Percentiles rank a stretch among this genome's conserved stretches.
phyloP scores from a whole-genome alignment of 2,113 vertebrate genomes.

The Tympanuchus pallidicinctus region DNA sequence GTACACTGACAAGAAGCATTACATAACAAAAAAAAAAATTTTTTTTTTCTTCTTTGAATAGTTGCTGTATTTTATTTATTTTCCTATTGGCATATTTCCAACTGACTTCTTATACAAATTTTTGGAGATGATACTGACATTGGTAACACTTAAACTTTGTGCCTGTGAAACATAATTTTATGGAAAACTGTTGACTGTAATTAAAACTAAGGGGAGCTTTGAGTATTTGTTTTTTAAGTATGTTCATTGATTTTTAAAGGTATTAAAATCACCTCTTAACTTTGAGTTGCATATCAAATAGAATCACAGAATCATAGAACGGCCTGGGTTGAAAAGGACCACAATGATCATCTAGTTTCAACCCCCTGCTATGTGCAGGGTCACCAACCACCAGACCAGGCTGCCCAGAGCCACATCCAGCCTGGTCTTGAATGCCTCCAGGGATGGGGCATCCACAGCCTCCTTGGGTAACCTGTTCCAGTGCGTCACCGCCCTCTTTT shows the following conservation, averaged over 20 bases:
- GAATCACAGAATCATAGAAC: no score
- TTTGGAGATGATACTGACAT: background rate
- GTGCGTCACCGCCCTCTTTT: no score
- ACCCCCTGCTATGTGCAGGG: no score
- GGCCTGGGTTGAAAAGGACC: no score
- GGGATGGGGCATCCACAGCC: no score
- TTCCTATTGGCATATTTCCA: background rate
- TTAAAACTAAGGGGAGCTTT: background rate
- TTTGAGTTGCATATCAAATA: background rate
- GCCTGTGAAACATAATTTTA: background rate
- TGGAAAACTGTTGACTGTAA: background rate
- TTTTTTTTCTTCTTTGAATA: background rate
- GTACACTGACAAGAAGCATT: background rate
- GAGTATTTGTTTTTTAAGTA: background rate
- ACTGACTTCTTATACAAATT: background rate
- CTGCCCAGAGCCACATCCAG: no score
- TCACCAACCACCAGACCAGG: no score
- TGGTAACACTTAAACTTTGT: background rate
- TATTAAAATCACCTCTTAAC: background rate
- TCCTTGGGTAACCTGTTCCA: no score
- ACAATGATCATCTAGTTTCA: no score
- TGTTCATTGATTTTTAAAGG: background rate
- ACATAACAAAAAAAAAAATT: background rate
- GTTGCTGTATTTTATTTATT: background rate
- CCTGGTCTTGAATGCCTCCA: no score